phyloP scores from a whole-genome alignment of 1,140 invertebrate species.

The Rhagoletis pomonella region DNA sequence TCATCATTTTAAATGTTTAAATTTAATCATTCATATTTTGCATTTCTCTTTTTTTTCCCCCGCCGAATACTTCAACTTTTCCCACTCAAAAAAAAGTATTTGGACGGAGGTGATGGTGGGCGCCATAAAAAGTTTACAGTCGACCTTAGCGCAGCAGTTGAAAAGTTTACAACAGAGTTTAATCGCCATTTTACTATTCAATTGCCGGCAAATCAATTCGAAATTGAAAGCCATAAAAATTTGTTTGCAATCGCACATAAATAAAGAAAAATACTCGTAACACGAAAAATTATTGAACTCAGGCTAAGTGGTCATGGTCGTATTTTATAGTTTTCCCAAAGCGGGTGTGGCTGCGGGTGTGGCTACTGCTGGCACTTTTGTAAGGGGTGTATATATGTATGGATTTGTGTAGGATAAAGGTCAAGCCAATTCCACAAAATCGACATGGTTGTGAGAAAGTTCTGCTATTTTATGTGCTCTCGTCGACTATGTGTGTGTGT shows the following conservation, averaged over 20 bases:
- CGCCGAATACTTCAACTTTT: background rate
- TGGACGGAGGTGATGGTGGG: background rate
- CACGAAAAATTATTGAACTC: constrained; percentile 22
- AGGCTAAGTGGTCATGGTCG: constrained; percentile 27
- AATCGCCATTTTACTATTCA: constrained; percentile 50
- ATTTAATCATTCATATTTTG: no score
- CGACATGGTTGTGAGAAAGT: constrained; percentile 22
- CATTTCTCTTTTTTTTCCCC: background rate
- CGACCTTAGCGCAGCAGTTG: constrained; percentile 3
- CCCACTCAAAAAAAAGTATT: background rate
- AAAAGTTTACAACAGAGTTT: constrained; percentile 29
- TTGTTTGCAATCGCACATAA: constrained; percentile 14
- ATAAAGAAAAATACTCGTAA: background rate
- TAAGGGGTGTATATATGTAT: no score
- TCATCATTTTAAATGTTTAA: no score
- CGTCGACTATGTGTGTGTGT: background rate
- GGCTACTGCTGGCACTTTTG: background rate
- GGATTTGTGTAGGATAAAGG: background rate
- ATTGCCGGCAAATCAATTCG: constrained; percentile 40
- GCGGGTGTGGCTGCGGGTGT: background rate
- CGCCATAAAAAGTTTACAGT: background rate
- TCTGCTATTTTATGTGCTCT: constrained; percentile 28
- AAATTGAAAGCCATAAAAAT: constrained; percentile 45
- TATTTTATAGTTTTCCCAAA: constrained; percentile 15
- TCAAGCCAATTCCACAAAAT: constrained; percentile 3